Conservation (phyloP, 2,113 vertebrate species). For the Oncorhynchus clarkii region DNA sequence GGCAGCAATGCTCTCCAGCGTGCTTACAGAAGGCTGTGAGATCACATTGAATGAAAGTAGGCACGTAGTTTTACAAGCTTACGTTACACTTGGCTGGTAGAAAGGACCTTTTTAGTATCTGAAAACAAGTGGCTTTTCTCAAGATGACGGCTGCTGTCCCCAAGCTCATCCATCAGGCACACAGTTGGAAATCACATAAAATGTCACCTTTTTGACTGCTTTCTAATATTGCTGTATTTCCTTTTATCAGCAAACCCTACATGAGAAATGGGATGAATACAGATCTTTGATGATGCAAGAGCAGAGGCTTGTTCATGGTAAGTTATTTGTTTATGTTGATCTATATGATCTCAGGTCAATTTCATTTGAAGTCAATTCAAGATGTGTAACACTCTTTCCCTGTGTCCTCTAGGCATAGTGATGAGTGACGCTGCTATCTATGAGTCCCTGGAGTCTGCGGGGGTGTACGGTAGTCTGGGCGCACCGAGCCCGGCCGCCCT, state of each 20-base stretch:
- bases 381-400: neutral
- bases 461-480: conserved; percentile 81
- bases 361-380: too few species aligned
- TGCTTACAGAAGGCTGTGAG: conserved; percentile 15
- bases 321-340: conserved; percentile 36
- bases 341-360: neutral
- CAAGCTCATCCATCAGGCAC: conserved; percentile 37
- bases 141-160: conserved; percentile 57
- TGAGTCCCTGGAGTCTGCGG: conserved; percentile 89
- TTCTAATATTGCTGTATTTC: conserved; percentile 9
- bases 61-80: conserved; percentile 34
- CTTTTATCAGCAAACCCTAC: conserved; percentile 85
- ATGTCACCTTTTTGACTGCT: neutral
- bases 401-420: conserved; percentile 78
- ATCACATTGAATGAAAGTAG: conserved; percentile 6
- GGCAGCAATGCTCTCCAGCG: conserved; percentile 24
- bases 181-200: neutral
- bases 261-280: conserved; percentile 96
- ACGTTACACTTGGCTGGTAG: conserved; percentile 4
- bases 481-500: conserved; percentile 70
- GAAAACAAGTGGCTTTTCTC: conserved; percentile 21
- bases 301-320: conserved; percentile 89
- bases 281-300: conserved; percentile 92
- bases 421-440: conserved; percentile 89
- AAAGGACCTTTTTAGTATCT: conserved; percentile 41